Evolutionary conservation across 2,797 vertebrate genomes (phyloP), one percentile per base, ranked within the genome.

Genomic region (Ceyx erithaca): DNA sequence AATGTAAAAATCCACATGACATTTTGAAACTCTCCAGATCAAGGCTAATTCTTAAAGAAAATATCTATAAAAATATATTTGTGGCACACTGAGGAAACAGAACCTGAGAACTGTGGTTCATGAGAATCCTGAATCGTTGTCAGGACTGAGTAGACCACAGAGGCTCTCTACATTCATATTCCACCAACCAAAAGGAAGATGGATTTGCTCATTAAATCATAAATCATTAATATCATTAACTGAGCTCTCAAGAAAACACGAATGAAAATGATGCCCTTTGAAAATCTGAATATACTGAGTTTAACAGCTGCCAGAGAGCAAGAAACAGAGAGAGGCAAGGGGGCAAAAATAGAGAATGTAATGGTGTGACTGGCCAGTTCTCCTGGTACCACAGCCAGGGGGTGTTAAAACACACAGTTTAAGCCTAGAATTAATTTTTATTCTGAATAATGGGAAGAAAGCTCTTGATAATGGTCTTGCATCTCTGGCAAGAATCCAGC

Each of bases 341-440:
- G 5, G 48, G 58, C 49, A 92, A 93, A 90, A 83, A 59, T 72
- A 90, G 35, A 82, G 61, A 88, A 94, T 63, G 62, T 82, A 90
- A 81, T 28, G 67, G 52, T 40, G 61, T 76, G 68, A 96, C 66
- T 40, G 61, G 76, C 48, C 57, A 33, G 72, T 90, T 75, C 81
- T 84, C 33, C 70, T 69, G 67, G 55, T 89, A 93, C n/a, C 85
- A 93, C 49, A 62, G 80, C 80, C 61, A 82, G 51, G 63, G 68
- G 66, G 55, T 91, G 77, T 75, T 93, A 91, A 52, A 81, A 92
- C 20, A 90, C 68, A 92, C 45, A 72, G 59, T 71, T 92, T 87
- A 94, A 96, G 92, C 86, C 87, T 58, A 89, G 88, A 92, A 92
- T 86, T 81, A 92, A 85, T 90, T 95, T 95, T 83, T 96, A 87